Base-by-base conservation (phyloP, 2,888 invertebrate species). In the Watsonalla binaria region DNA sequence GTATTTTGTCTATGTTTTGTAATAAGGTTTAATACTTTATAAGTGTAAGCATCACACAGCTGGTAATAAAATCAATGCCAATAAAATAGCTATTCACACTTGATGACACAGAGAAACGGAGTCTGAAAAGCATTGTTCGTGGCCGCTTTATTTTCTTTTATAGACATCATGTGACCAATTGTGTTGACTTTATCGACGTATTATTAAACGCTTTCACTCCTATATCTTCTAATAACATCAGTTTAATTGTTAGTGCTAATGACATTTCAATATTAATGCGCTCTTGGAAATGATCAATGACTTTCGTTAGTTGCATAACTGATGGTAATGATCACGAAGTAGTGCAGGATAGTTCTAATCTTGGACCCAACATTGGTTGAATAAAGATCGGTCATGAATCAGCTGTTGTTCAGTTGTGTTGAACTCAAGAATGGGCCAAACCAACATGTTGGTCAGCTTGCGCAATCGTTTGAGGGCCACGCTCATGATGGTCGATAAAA, bases 161-260 rank as follows among this genome's bases (percentile, higher is more conserved):
- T 71, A 62, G 65, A 60, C 62, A 56, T 63, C 70, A 76, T 82
- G 74, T 71, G 74, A 77, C 72, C 76, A 74, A 80, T 82, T 80
- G 77, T 75, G 66, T 65, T 65, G 66, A 73, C 73, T 79, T 66
- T 79, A 81, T 80, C 72, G 72, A 72, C 73, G 66, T 74, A 66
- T 69, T 66, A 67, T 74, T 67, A 70, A 70, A 66, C 75, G 78
- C 83, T 86, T 86, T 87, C 85, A 82, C 85, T 83, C 52, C 55
- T 66, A 56, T 65, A 61, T 59, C 51, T 54, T 51, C 39, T 37
- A 49, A 37, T 39, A 49, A 49, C 34, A 8, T 49, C 15, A 49
- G 42, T 11, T 34, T 24, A 24, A 24, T 24, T 24, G 24, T 24
- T 13, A 48, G 35, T 35, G 5, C 39, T 60, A 63, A 66, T 60